Conservation (phyloP, 2,113 vertebrate genomes). For the Grammomys surdaster region DNA sequence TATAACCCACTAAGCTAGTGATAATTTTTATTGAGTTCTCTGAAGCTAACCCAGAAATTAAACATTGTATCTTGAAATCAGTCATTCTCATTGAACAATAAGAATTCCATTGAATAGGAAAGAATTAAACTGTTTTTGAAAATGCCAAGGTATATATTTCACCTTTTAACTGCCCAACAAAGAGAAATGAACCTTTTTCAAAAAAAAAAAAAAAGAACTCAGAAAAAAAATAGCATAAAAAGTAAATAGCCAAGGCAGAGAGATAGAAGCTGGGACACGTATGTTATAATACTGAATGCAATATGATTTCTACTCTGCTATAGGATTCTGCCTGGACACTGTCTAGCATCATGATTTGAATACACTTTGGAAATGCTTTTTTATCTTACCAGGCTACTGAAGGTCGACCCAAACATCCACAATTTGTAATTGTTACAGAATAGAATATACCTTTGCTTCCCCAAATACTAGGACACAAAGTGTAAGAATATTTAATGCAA, state of each 20-base stretch:
- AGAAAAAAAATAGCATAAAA: neutral
- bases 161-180: constrained; percentile 27
- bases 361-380: neutral
- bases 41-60: neutral
- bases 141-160: neutral
- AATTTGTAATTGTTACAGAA: constrained; percentile 60
- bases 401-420: constrained; percentile 3
- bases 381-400: neutral
- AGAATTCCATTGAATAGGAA: neutral
- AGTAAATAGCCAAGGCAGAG: neutral
- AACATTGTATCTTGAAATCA: neutral
- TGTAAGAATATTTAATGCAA: constrained; percentile 69
- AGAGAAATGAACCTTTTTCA: neutral
- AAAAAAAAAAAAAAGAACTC: neutral
- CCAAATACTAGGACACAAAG: constrained; percentile 47
- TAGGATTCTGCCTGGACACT: neutral
- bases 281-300: neutral
- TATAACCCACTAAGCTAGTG: neutral
- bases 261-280: neutral
- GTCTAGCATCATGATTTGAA: neutral
- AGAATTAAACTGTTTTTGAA: neutral
- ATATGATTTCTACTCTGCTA: fast-evolving
- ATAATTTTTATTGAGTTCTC: neutral
- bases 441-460: constrained; percentile 57
- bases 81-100: neutral